Evolutionary conservation across 2,888 invertebrate genomes (phyloP).

Genomic region (Noctua pronuba): DNA sequence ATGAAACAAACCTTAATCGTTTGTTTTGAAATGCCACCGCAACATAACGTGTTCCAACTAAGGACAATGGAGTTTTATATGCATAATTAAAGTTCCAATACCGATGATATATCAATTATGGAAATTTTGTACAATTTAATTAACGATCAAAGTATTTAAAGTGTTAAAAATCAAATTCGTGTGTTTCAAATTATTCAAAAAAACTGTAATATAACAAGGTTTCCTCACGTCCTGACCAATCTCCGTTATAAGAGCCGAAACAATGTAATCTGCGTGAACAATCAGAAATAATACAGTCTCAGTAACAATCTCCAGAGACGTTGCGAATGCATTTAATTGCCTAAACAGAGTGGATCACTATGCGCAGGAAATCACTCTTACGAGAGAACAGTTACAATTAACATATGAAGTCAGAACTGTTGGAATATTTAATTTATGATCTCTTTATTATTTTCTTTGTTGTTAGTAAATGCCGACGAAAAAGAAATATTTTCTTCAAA

Average conservation of each 20-base stretch:
- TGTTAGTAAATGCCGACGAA: background rate
- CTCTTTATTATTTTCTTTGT: background rate
- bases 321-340: conserved; percentile 68
- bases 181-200: conserved; percentile 8
- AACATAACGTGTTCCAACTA: conserved; percentile 26
- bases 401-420: conserved; percentile 8
- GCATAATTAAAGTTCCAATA: conserved; percentile 39
- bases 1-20: conserved; percentile 47
- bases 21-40: conserved; percentile 49
- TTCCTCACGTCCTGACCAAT: conserved; percentile 45
- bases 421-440: background rate
- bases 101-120: conserved; percentile 29
- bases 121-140: conserved; percentile 42
- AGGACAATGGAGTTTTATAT: conserved; percentile 36
- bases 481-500: background rate
- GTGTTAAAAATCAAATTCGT: background rate
- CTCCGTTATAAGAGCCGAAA: conserved; percentile 62
- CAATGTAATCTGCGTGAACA: conserved; percentile 72
- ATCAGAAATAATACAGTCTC: conserved; percentile 67
- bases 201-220: conserved; percentile 31
- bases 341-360: conserved; percentile 59
- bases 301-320: conserved; percentile 61
- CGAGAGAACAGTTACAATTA: conserved; percentile 37
- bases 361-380: conserved; percentile 51
- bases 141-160: conserved; percentile 13